Evolutionary conservation across 2,113 vertebrate genomes (phyloP).

Genomic region (Otis tarda): DNA sequence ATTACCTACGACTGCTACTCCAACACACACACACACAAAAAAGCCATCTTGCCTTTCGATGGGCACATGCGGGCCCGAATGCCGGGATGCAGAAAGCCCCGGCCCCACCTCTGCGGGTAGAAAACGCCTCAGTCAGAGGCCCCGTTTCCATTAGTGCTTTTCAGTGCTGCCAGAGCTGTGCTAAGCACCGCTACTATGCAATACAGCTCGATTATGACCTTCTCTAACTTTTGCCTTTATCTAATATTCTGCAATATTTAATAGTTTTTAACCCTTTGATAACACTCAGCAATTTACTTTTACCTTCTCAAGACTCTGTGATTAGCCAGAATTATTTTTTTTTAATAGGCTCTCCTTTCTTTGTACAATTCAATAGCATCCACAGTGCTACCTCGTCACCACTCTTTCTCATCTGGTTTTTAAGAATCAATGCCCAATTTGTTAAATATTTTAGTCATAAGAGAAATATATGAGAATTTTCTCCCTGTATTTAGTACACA

Average conservation of each 20-base stretch:
- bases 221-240: not conserved
- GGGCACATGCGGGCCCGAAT: not conserved
- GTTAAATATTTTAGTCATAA: not conserved
- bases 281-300: not conserved
- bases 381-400: not conserved
- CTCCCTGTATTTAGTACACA: not conserved
- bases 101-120: rapidly evolving
- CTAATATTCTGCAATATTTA: not conserved
- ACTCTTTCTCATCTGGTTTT: not conserved
- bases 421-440: not conserved
- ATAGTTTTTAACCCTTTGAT: not conserved
- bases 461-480: not conserved
- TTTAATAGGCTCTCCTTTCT: not conserved
- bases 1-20: not conserved
- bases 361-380: not conserved
- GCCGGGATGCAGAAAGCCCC: no score
- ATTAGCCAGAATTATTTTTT: not conserved
- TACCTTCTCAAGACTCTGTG: not conserved
- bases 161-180: no score
- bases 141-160: rapidly evolving
- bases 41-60: not conserved
- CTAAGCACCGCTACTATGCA: not conserved
- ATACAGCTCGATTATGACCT: not conserved
- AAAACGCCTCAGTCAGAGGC: no score
- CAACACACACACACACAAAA: not conserved